These are phyloP conservation scores for Pammene fasciana DNA, from an alignment of 2,888 invertebrate genomes.

Conservation along the genomic window DNA sequence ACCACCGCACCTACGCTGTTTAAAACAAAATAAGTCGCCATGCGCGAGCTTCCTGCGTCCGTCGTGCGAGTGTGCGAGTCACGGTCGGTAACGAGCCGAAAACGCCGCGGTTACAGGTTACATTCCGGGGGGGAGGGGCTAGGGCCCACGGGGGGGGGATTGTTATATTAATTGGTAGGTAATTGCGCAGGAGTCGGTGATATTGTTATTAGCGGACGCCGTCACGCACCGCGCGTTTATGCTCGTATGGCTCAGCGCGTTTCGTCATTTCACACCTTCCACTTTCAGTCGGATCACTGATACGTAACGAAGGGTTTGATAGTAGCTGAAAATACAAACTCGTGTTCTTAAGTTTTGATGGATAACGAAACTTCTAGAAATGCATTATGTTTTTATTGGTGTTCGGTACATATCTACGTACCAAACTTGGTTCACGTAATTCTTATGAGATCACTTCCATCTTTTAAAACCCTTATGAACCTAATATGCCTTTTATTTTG, in stretches of 20 bases:
- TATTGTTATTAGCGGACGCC: conserved; percentile 54
- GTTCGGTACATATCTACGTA: too few relatives aligned
- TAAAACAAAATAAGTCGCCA: conserved; percentile 6
- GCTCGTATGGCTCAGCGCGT: conserved; percentile 4
- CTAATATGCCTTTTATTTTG: too few relatives aligned
- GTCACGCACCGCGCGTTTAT: conserved; percentile 44
- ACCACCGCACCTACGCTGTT: too few relatives aligned
- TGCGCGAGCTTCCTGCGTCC: conserved; percentile 25
- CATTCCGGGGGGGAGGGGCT: conserved; percentile 45
- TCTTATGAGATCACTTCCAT: too few relatives aligned
- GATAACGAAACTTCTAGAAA: too few relatives aligned
- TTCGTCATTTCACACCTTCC: conserved; percentile 6
- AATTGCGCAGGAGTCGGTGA: conserved; percentile 56
- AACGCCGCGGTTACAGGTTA: background rate
- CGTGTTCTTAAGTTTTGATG: too few relatives aligned
- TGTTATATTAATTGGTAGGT: conserved; percentile 64
- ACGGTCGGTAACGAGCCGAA: conserved; percentile 35
- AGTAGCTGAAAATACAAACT: too few relatives aligned
- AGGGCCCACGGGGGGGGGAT: conserved; percentile 45
- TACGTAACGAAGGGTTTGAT: too few relatives aligned
- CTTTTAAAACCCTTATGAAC: too few relatives aligned
- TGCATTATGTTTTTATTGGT: too few relatives aligned
- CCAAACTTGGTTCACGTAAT: too few relatives aligned
- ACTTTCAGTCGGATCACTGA: background rate
- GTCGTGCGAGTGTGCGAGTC: conserved; percentile 33